A percentile compares a stretch with the other conserved stretches of the same genome.
These are phyloP conservation scores for Odontocerum albicorne DNA, from an alignment of 2,888 invertebrate species.

Conservation along the genomic window DNA sequence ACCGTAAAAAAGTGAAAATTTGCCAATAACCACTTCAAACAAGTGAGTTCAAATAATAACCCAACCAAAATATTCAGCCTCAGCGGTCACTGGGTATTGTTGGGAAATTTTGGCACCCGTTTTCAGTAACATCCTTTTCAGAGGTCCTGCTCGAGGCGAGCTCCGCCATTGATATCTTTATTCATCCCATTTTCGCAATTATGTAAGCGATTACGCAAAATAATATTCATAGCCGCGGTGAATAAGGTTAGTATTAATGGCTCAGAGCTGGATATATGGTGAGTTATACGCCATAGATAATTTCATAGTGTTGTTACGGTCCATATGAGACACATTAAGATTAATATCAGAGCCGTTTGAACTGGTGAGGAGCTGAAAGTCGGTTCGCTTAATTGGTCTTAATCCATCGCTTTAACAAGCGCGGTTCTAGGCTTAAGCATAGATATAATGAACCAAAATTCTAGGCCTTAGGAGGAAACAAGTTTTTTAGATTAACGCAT, in stretches of 20 bases:
- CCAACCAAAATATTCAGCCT: too few relatives aligned
- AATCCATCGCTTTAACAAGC: slow-evolving; percentile 7
- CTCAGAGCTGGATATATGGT: too few relatives aligned
- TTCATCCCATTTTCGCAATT: slow-evolving; percentile 16
- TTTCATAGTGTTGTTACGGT: slow-evolving; percentile 16
- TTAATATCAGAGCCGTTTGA: slow-evolving; percentile 1
- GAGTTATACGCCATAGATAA: slow-evolving; percentile 17
- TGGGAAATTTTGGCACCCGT: slow-evolving; percentile 12
- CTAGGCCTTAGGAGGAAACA: too few relatives aligned
- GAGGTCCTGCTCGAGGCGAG: slow-evolving; percentile 6
- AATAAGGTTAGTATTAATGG: too few relatives aligned
- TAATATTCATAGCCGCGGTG: slow-evolving; percentile 36
- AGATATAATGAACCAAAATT: too few relatives aligned
- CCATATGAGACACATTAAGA: slow-evolving; percentile 4
- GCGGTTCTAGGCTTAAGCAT: too few relatives aligned
- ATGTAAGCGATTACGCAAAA: slow-evolving; percentile 35
- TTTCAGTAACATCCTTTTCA: slow-evolving; percentile 1
- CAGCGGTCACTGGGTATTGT: not conserved
- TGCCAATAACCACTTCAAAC: too few relatives aligned
- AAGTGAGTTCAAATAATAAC: too few relatives aligned
- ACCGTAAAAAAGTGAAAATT: too few relatives aligned
- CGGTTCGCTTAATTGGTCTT: slow-evolving; percentile 20
- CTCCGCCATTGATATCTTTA: slow-evolving; percentile 24
- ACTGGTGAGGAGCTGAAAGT: not conserved
- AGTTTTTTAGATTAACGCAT: too few relatives aligned